Base-by-base conservation (phyloP, 2,113 vertebrate species). In the Dicentrarchus labrax region DNA sequence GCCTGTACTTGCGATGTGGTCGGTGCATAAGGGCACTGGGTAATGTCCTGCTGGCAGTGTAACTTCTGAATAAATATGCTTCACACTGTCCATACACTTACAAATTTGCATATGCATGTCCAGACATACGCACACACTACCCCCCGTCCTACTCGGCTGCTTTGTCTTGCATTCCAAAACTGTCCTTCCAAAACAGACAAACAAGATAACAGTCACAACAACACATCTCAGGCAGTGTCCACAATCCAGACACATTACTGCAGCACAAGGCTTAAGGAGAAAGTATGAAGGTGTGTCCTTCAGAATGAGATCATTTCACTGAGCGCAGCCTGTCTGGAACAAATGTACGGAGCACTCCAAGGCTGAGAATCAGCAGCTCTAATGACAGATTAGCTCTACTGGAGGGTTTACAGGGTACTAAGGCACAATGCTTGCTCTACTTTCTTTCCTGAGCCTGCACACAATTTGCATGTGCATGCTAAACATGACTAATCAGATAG, bases 281-380 rank as follows among this genome's bases (percentile, higher is more conserved):
- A 88, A 89, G 84, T 82, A 80, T 74, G 84, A 91, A 89, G 88
- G 91, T 91, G 88, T 86, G 91, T 89, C 89, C 90, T 89, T 90
- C 88, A 81, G 71, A 86, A 75, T 91, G 80, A 91, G 82, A 87
- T 92, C 89, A 92, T 89, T 75, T 80, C 84, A 84, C 69, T n/a
- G 67, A 90, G 84, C 21, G 62, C 82, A 84, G 91, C 62, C 82
- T 57, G 83, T 91, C 88, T 93, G 91, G 87, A 88, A 86, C 86
- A 86, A 90, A 90, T 16, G 72, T 41, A 83, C 84, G 60, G 70
- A 86, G 71, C 86, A 70, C 74, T 77, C 61, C 82, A 86, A 87
- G 91, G 90, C 81, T 78, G 76, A 84, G 85, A 89, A 82, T 88
- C 82, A 87, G 78, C 57, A 84, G 81, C 71, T 82, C 72, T 76